Base-by-base conservation (phyloP, 2,797 vertebrate genomes). In the Sternarchorhynchus goeldii region DNA sequence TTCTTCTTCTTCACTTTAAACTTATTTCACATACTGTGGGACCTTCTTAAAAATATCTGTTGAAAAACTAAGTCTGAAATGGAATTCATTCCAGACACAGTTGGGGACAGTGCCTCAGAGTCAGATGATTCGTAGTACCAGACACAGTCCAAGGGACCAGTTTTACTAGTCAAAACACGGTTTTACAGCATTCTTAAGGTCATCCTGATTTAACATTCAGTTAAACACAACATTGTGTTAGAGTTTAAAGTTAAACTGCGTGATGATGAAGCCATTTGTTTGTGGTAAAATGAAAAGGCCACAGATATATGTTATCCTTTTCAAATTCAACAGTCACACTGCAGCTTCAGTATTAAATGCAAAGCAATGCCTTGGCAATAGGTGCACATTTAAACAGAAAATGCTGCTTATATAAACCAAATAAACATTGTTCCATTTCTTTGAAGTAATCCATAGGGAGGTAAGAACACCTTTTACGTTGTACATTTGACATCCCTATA, bases 121-220 rank as follows among this genome's bases (percentile, higher is more conserved):
- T 73, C 65, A 64, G 50, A 34, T 29, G 12, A 72, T 76, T 78
- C 73, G 34, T 78, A 77, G 64, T 59, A 34, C 57, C 29, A 56
- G 5, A 3, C 50, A 31, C 20, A 64, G 39, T 57, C 20, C 32
- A 39, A 17, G 16, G 20, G 20, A 18, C 58, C 10, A 14, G 34
- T 25, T 32, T 72, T 71, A 57, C 29, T 56, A 25, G 31, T 53
- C 14, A 53, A 45, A 36, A 70, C n/a, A 25, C 56, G 39, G 17
- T 53, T 69, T 69, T 29, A 69, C 14, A 36, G 2, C 5, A 53
- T 55, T 69, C 25, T 69, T 31, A 21, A 17, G 41, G 41, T 50
- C 65, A 20, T 31, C 25, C 2, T 39, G 39, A 65, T 67, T 67
- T n/a, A 25, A 12, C 10, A 14, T 53, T 31, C 25, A 53, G 18